A percentile compares a stretch with the other conserved stretches of the same genome.
phyloP scores from a whole-genome alignment of 2,888 invertebrate species.

The Palloptera scutellata region DNA sequence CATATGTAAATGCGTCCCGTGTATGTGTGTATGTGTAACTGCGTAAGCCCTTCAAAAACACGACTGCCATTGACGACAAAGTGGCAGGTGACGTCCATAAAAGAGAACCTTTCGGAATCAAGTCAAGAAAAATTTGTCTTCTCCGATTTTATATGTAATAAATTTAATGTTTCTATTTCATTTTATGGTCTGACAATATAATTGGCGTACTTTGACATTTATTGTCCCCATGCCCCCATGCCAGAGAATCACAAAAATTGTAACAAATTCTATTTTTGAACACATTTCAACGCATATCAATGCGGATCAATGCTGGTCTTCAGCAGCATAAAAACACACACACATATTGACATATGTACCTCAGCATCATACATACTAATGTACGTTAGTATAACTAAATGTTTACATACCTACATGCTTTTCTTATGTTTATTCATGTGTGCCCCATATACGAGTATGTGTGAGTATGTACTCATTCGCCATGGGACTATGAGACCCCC shows the following conservation, averaged over 20 bases:
- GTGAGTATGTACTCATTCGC: not conserved
- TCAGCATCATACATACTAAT: not conserved
- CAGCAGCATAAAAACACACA: no score
- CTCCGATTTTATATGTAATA: slow-evolving; percentile 21
- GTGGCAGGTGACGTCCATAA: no score
- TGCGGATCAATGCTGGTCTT: slow-evolving; percentile 7
- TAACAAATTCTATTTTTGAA: slow-evolving; percentile 2
- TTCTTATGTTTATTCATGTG: not conserved
- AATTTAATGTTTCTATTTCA: slow-evolving; percentile 24
- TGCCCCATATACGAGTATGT: not conserved
- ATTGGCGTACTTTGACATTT: slow-evolving; percentile 25
- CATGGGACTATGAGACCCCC: slow-evolving; percentile 27
- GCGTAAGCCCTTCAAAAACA: no score
- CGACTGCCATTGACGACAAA: no score
- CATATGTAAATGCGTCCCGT: not conserved
- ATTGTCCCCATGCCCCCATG: not conserved
- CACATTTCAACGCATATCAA: not conserved
- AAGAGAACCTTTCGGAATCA: no score
- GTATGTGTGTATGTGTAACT: no score
- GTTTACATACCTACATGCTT: not conserved
- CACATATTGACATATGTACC: no score
- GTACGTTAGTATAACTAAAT: slow-evolving; percentile 8
- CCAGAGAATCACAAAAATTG: not conserved
- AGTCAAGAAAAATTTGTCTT: no score
- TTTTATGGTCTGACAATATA: slow-evolving; percentile 22